Base-by-base conservation (phyloP, 2,113 vertebrate genomes). In the Baryphthengus martii region DNA sequence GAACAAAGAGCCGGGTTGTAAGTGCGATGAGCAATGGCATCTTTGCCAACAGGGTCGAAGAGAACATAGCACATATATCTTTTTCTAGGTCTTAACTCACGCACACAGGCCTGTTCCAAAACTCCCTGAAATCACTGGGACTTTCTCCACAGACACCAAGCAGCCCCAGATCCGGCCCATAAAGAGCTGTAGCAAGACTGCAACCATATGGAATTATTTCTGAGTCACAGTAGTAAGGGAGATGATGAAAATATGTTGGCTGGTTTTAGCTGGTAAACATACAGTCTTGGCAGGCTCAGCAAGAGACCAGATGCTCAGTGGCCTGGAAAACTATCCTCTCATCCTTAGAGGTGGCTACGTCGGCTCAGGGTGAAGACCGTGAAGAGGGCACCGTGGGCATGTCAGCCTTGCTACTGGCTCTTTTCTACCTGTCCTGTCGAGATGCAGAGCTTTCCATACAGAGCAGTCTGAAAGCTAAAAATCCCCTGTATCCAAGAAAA, bases 201-300 rank as follows among this genome's bases (percentile, higher is more conserved):
- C 29, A 88, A 89, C 72, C 96, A 96, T 89, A 96, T 86, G 95
- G 94, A 85, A 87, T 84, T 91, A 61, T 61, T 97, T 97, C 88
- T 93, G 79, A 88, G 66, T 84, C 79, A 44, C 65, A 68, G 93
- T 90, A 88, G 85, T 90, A 85, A 90, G 79, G 94, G 88, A 88
- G 90, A 95, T 2, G 81, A 66, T 1, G 2, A 91, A 97, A 97
- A 95, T 93, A 94, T 94, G 66, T 76, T 95, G 91, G 93, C 79
- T 86, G 82, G 42, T 66, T 93, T 86, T 31, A 73, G 78, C 25
- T 73, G 67, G 89, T 97, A 95, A 96, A 91, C 75, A 88, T 19
- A 85, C 31, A 63, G 50, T 28, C 52, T 74, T 90, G 93, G 92
- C 75, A 94, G 68, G 28, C 59, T 77, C 40, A 75, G 75, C 68